Conservation (phyloP, 1,140 invertebrate species). For the Ladona fulva region DNA sequence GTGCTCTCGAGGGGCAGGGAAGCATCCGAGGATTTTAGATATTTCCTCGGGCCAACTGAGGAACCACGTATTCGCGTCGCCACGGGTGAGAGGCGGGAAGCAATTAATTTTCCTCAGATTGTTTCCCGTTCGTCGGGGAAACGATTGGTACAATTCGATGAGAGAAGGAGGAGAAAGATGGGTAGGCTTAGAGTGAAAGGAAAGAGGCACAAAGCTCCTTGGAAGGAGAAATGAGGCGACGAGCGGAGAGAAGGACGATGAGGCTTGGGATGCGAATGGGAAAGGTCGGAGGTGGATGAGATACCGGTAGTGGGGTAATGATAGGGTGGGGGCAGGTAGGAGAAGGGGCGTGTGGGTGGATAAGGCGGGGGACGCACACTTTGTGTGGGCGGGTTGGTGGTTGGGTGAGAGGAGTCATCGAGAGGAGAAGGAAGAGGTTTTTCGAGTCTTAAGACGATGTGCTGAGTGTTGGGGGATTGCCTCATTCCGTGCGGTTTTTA, state of each 20-base stretch:
- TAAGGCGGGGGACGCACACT: background rate
- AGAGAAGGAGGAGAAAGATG: background rate
- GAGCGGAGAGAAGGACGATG: background rate
- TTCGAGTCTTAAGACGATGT: no score
- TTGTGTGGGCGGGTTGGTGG: background rate
- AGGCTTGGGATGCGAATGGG: background rate
- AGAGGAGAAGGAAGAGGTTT: no score
- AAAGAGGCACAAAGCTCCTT: no score
- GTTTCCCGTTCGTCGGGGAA: background rate
- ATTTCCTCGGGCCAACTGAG: no score
- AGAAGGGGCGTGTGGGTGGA: background rate
- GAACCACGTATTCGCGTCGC: no score
- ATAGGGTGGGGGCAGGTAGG: background rate
- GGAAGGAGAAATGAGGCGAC: background rate
- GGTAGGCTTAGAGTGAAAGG: background rate
- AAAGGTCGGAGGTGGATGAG: background rate
- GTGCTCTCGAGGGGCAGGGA: no score
- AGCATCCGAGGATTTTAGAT: no score
- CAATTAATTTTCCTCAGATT: no score
- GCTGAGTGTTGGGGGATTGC: no score
- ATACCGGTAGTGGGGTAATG: background rate
- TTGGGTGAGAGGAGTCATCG: background rate
- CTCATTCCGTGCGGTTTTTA: no score
- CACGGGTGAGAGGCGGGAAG: no score
- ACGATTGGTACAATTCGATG: background rate